Evolutionary conservation across 2,888 invertebrate species (phyloP).

Genomic region (Dynastes maya): DNA sequence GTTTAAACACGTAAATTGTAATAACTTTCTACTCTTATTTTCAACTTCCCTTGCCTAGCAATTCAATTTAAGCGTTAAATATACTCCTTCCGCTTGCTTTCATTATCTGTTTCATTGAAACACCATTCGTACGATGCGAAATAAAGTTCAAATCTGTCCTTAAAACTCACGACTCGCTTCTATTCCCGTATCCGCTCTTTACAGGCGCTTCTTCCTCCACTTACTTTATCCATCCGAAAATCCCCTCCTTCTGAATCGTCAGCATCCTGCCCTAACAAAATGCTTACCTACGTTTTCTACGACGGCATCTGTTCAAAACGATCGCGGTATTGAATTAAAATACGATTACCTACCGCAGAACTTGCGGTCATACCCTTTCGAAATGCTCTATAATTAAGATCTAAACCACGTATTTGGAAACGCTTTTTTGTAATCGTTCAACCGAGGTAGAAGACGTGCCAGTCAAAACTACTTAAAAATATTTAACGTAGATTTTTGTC

Average conservation of each 20-base stretch:
- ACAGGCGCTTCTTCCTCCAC: not conserved
- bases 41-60: no score
- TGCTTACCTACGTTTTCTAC: not conserved
- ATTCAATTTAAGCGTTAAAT: no score
- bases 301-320: not conserved
- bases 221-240: not conserved
- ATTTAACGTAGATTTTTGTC: conserved; percentile 6
- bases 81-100: no score
- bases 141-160: not conserved
- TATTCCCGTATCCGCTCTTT: not conserved
- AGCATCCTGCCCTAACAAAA: not conserved
- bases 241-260: not conserved
- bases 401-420: not conserved
- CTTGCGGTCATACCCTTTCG: not conserved
- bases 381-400: not conserved
- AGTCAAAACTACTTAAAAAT: not conserved
- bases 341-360: not conserved
- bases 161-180: not conserved
- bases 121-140: not conserved
- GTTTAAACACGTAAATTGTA: not conserved
- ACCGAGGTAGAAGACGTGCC: not conserved
- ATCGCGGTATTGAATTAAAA: conserved; percentile 1
- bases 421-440: not conserved
- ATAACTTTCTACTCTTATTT: not conserved
- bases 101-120: not conserved